A percentile compares a stretch with the other conserved stretches of the same genome.
Conservation (phyloP, 1,140 invertebrate species). For the Leptinotarsa texana region DNA sequence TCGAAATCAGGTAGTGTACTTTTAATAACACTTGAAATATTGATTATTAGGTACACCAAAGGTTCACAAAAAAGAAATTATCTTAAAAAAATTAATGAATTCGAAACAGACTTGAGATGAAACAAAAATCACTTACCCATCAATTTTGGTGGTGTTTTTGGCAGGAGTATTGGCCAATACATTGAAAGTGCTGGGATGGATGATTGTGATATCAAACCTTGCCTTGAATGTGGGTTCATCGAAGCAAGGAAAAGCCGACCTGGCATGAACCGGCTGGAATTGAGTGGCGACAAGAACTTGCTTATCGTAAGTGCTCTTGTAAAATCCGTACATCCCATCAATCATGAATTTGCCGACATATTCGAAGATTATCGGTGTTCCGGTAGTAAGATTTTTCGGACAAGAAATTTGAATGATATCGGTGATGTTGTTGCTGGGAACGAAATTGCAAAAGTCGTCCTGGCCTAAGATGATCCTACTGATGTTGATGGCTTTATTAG, state of each 20-base stretch:
- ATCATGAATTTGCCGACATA: constrained; percentile 15
- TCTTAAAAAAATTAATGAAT: too few species aligned
- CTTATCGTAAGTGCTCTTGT: constrained; percentile 32
- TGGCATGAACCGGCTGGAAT: constrained; percentile 80
- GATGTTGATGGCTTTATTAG: neutral
- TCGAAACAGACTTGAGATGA: too few species aligned
- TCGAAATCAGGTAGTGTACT: too few species aligned
- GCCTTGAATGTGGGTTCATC: constrained; percentile 88
- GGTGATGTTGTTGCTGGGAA: neutral
- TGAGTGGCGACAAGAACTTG: constrained; percentile 65
- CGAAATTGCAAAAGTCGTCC: neutral
- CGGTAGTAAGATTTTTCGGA: neutral
- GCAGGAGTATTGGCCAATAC: constrained; percentile 13
- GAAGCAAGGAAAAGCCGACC: constrained; percentile 86
- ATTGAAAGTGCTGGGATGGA: constrained; percentile 3
- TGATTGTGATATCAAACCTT: constrained; percentile 70
- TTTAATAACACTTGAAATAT: too few species aligned
- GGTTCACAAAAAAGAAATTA: too few species aligned
- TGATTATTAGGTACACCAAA: too few species aligned
- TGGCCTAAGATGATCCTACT: neutral
- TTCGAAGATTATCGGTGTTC: neutral
- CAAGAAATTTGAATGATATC: neutral
- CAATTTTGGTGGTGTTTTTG: neutral
- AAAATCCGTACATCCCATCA: constrained; percentile 33
- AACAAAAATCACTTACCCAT: neutral